A percentile compares a stretch with the other conserved stretches of the same genome.
phyloP scores from a whole-genome alignment of 2,113 vertebrate species.

The Otolemur garnettii region DNA sequence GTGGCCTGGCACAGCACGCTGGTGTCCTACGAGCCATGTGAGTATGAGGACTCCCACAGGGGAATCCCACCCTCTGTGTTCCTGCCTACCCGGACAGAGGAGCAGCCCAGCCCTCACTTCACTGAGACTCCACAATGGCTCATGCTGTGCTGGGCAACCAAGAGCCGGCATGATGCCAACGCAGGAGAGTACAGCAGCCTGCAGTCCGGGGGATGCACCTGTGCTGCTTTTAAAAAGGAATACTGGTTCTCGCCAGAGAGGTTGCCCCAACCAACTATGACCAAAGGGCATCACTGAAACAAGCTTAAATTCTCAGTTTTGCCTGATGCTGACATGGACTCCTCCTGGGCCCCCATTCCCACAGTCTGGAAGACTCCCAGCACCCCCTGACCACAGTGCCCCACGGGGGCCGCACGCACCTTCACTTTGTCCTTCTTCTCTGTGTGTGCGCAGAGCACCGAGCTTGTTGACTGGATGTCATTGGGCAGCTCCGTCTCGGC shows the following conservation, averaged over 20 bases:
- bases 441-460: slow-evolving; percentile 92
- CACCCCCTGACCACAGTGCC: neutral
- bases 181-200: neutral
- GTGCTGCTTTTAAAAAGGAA: neutral
- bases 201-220: accelerated
- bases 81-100: neutral
- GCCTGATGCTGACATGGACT: accelerated
- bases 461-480: slow-evolving; percentile 92
- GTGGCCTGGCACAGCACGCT: neutral
- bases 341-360: no score
- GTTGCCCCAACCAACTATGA: neutral
- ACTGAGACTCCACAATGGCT: no score
- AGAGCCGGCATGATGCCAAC: accelerated
- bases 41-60: neutral
- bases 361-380: no score
- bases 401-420: slow-evolving; percentile 84
- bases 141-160: neutral
- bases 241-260: accelerated
- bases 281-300: neutral
- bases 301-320: neutral
- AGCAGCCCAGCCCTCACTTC: no score
- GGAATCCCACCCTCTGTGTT: neutral
- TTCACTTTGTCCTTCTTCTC: slow-evolving; percentile 95
- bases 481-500: slow-evolving; percentile 98
- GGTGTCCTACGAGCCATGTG: no score